A percentile compares a stretch with the other conserved stretches of the same genome.
These are phyloP conservation scores for Gopherus evgoodei DNA, from an alignment of 2,113 vertebrate species.

Conservation along the genomic window DNA sequence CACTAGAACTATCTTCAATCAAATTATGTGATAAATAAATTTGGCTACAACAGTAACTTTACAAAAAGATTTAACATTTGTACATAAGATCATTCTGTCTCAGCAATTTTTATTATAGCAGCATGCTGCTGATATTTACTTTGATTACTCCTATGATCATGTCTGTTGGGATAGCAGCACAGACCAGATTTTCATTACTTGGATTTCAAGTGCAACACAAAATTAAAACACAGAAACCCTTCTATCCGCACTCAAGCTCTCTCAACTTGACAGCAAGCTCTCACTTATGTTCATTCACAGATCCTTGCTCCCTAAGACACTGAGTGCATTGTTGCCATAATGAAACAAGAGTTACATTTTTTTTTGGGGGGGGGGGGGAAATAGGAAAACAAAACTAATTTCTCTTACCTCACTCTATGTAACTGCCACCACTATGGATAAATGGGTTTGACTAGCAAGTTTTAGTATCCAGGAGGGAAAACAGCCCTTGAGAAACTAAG, in stretches of 20 bases:
- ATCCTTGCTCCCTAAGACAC: background rate
- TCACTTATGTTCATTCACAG: background rate
- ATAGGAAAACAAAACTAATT: background rate
- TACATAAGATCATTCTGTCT: accelerated
- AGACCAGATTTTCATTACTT: accelerated
- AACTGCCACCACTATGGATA: background rate
- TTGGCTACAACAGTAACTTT: background rate
- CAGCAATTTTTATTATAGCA: background rate
- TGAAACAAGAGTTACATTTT: background rate
- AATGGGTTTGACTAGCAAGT: background rate
- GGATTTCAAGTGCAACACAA: background rate
- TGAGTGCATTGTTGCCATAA: background rate
- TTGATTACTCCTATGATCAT: background rate
- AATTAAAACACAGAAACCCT: background rate
- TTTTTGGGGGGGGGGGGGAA: background rate
- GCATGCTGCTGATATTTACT: background rate
- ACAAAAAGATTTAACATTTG: background rate
- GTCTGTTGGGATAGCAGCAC: background rate
- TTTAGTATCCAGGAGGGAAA: background rate
- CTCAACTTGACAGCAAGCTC: background rate
- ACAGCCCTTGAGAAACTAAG: background rate
- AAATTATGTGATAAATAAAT: background rate
- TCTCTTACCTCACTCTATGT: background rate
- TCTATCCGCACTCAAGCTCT: background rate
- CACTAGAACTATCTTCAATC: background rate